Base-by-base conservation (phyloP, 2,888 invertebrate genomes). In the Molanna angustata region DNA sequence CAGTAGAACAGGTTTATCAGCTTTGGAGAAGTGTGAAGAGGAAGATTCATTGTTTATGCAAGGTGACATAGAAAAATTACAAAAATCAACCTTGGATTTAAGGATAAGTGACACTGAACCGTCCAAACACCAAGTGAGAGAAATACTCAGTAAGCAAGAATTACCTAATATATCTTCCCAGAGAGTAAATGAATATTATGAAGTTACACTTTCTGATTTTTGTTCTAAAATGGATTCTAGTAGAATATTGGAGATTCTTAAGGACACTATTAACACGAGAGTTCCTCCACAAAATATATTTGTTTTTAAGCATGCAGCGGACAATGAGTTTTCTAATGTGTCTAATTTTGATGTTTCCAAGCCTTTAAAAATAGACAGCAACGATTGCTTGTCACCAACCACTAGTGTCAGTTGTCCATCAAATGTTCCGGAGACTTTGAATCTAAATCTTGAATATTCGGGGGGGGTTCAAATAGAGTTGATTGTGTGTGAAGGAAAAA, bases 381-480 rank as follows among this genome's bases (percentile, higher is more conserved):
- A 9, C 9, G 41, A 41, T 3, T 41, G 41, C 21, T 4, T 20
- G 2, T 20, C 41, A 3, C 21, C 57, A 16, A 37, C 32, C 4
- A 20, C 42, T 32, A 31, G 45, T 14, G 50, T 40, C 9, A 18
- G 48, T 11, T 20, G 22, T 19, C 35, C 20, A 18, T 35, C n/a
- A 13, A n/a, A n/a, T n/a, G 31, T 20, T 13, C 66, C 68, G 3
- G 61, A 73, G n/a, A 75, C 78, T 0, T 78, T 81, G 4, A 79
- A 80, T 62, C 64, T 83, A 1, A 86, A 84, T 58, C 71, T 90
- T 52, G 86, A 88, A 65, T 87, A 88, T 65, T 88, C 88, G 1
- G 88, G 90, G 1, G 92, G 91, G 0, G 84, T 93, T 59, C 91
- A 92, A 69, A 90, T 93, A 22, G 91, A 92, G 64, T 70, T 94